These are phyloP conservation scores for Cataglyphis rosenhaueri DNA, from an alignment of 2,888 invertebrate genomes.

Conservation along the genomic window DNA sequence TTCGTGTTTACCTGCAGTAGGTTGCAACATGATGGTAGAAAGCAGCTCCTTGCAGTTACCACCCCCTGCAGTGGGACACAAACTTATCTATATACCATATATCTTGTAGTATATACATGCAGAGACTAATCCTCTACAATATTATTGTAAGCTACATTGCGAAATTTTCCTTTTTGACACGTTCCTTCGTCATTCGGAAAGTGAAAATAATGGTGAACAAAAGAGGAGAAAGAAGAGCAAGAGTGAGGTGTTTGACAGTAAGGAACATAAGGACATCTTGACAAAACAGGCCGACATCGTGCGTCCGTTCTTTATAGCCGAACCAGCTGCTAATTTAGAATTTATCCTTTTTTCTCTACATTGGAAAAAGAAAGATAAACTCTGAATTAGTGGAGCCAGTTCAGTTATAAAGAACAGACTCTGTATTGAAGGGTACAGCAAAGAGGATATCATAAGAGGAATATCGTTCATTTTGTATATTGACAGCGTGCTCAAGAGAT, in stretches of 20 bases:
- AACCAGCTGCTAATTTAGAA: no score
- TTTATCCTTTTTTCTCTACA: no score
- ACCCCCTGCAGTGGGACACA: constrained; percentile 86
- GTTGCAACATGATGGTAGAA: constrained; percentile 85
- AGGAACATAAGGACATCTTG: constrained; percentile 60
- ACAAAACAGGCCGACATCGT: constrained; percentile 71
- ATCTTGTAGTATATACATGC: constrained; percentile 80
- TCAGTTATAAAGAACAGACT: no score
- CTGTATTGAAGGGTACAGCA: constrained; percentile 64
- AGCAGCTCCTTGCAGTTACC: constrained; percentile 86
- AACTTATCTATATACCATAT: constrained; percentile 85
- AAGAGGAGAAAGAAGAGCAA: constrained; percentile 72
- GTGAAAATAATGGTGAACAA: constrained; percentile 65
- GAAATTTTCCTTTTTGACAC: constrained; percentile 64
- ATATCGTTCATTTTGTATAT: constrained; percentile 66
- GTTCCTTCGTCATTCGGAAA: constrained; percentile 70
- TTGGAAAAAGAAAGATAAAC: no score
- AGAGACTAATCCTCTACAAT: constrained; percentile 77
- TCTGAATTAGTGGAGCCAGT: no score
- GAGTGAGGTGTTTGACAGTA: constrained; percentile 72
- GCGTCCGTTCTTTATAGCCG: no score
- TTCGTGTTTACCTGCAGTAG: constrained; percentile 86
- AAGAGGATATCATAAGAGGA: constrained; percentile 64
- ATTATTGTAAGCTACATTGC: constrained; percentile 73
- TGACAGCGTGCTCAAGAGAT: constrained; percentile 77